phyloP scores from a whole-genome alignment of 92 coral and sea anemone species.

The Paragorgia papillata region DNA sequence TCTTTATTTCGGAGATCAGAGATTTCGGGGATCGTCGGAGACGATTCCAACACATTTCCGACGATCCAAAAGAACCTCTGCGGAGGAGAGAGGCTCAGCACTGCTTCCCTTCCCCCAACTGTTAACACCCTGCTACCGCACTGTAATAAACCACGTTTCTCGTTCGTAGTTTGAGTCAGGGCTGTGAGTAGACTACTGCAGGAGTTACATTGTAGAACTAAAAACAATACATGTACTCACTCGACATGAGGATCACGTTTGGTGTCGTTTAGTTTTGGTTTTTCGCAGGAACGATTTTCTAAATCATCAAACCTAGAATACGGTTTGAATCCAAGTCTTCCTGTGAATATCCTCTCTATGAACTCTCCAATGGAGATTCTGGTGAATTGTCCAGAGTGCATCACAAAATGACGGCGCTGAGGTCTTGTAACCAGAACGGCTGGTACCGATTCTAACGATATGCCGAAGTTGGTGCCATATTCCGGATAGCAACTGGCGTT shows the following conservation, averaged over 20 bases:
- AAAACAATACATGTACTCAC: neutral
- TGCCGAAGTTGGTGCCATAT: slow-evolving; percentile 82
- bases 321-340: slow-evolving; percentile 56
- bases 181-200: too few relatives aligned
- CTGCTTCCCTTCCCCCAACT: too few relatives aligned
- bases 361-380: slow-evolving; percentile 59
- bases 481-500: slow-evolving; percentile 88
- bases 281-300: slow-evolving; percentile 15
- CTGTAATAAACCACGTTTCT: too few relatives aligned
- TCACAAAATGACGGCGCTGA: slow-evolving; percentile 69
- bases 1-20: too few relatives aligned
- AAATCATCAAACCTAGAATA: slow-evolving; percentile 86
- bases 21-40: too few relatives aligned
- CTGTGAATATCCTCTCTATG: slow-evolving; percentile 60
- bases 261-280: neutral
- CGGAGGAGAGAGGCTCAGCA: neutral
- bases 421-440: slow-evolving; percentile 79
- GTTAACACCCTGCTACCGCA: too few relatives aligned
- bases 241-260: slow-evolving; percentile 8
- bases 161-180: too few relatives aligned
- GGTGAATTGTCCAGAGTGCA: slow-evolving; percentile 48
- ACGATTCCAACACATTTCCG: too few relatives aligned
- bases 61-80: neutral
- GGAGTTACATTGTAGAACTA: too few relatives aligned
- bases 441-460: slow-evolving; percentile 72